Evolutionary conservation across 1,140 invertebrate genomes (phyloP).

Genomic region (Chionoecetes opilio): DNA sequence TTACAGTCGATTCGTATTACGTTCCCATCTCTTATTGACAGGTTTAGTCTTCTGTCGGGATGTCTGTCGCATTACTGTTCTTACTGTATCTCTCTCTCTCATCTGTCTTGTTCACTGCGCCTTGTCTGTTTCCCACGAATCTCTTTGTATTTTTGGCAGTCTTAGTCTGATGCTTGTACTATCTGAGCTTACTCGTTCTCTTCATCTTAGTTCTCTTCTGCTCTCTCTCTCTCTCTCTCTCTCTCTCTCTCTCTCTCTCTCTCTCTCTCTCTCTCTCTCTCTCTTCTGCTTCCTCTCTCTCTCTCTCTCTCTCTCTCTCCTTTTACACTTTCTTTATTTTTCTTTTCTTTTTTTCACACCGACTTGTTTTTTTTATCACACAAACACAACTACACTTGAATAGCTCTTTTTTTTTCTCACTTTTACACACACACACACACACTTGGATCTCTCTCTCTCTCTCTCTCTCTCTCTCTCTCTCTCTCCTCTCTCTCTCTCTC

Average conservation of each 20-base stretch:
- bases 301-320: not conserved
- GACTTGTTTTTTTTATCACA: not conserved
- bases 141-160: too few relatives aligned
- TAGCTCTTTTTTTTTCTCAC: not conserved
- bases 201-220: not conserved
- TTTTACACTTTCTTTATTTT: not conserved
- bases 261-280: too few relatives aligned
- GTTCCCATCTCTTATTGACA: too few relatives aligned
- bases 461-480: not conserved
- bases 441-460: not conserved
- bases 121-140: not conserved
- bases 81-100: not conserved
- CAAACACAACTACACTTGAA: not conserved
- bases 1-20: too few relatives aligned
- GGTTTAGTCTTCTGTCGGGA: too few relatives aligned
- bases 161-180: too few relatives aligned
- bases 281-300: too few relatives aligned
- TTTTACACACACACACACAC: slow-evolving; percentile 45
- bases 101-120: not conserved
- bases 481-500: too few relatives aligned
- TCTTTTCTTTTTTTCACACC: not conserved
- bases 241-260: too few relatives aligned
- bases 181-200: too few relatives aligned
- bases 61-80: too few relatives aligned
- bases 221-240: slow-evolving; percentile 10